Conservation (phyloP, 1,140 invertebrate genomes). For the Drosophila kanapiae region DNA sequence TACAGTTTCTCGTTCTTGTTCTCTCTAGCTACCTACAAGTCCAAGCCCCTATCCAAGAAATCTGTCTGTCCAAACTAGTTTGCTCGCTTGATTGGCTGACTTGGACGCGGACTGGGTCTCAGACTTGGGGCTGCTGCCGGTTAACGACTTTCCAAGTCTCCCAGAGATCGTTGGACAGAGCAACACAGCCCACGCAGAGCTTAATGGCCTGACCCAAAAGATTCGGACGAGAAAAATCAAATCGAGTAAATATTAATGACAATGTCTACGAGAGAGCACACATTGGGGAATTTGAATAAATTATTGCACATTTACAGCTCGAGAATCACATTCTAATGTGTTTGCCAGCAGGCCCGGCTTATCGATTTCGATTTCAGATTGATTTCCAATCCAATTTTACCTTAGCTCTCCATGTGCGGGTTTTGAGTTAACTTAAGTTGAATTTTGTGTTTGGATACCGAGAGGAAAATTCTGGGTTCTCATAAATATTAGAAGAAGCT, state of each 20-base stretch:
- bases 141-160: conserved; percentile 75
- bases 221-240: conserved; percentile 42
- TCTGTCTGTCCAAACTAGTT: conserved; percentile 72
- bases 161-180: conserved; percentile 34
- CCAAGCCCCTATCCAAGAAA: conserved; percentile 25
- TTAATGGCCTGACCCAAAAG: conserved; percentile 69
- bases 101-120: conserved; percentile 11
- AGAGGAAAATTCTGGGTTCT: conserved; percentile 37
- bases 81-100: conserved; percentile 63
- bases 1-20: conserved; percentile 49
- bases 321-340: conserved; percentile 75
- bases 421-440: conserved; percentile 17
- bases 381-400: conserved; percentile 75
- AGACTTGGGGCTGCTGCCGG: conserved; percentile 39
- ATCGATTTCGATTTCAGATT: conserved; percentile 76
- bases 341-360: conserved; percentile 51
- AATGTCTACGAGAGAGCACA: conserved; percentile 59
- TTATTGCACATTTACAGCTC: conserved; percentile 81
- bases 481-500: conserved; percentile 69
- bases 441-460: conserved; percentile 7
- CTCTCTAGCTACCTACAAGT: conserved; percentile 11
- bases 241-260: conserved; percentile 78
- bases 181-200: conserved; percentile 57
- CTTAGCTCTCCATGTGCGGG: conserved; percentile 2
- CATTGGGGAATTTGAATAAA: conserved; percentile 81